Evolutionary conservation across 2,888 invertebrate species (phyloP).

Genomic region (Epinotia nisella): DNA sequence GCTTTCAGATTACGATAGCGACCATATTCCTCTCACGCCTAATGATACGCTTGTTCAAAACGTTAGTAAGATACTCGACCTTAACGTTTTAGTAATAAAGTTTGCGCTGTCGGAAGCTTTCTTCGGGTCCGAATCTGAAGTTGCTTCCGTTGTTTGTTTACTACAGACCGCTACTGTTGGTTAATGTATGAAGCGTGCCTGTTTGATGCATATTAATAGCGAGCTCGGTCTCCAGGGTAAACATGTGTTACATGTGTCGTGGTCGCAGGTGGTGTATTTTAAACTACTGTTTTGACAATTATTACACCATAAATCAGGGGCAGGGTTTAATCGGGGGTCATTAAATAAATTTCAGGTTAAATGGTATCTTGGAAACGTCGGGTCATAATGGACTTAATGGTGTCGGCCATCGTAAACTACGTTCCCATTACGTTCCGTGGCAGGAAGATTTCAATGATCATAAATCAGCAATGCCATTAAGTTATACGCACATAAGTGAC

Average conservation of each 20-base stretch:
- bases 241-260: slow-evolving; percentile 60
- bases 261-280: slow-evolving; percentile 62
- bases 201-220: slow-evolving; percentile 68
- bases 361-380: slow-evolving; percentile 26
- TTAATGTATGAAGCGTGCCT: slow-evolving; percentile 68
- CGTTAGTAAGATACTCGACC: slow-evolving; percentile 52
- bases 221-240: slow-evolving; percentile 59
- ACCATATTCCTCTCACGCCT: slow-evolving; percentile 52
- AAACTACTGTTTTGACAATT: slow-evolving; percentile 57
- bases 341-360: slow-evolving; percentile 53
- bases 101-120: slow-evolving; percentile 51
- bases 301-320: slow-evolving; percentile 58
- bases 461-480: slow-evolving; percentile 35
- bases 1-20: slow-evolving; percentile 62
- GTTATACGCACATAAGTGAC: slow-evolving; percentile 37
- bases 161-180: slow-evolving; percentile 67
- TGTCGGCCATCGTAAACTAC: slow-evolving; percentile 38
- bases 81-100: slow-evolving; percentile 49
- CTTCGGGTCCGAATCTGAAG: slow-evolving; percentile 50
- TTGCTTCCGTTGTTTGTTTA: slow-evolving; percentile 61
- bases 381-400: slow-evolving; percentile 39
- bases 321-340: slow-evolving; percentile 54
- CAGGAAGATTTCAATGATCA: slow-evolving; percentile 36
- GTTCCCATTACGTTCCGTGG: slow-evolving; percentile 33
- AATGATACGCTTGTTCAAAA: slow-evolving; percentile 50